phyloP scores from a whole-genome alignment of 37 sponge, comb jelly and placozoan species.

The Ianthella basta region DNA sequence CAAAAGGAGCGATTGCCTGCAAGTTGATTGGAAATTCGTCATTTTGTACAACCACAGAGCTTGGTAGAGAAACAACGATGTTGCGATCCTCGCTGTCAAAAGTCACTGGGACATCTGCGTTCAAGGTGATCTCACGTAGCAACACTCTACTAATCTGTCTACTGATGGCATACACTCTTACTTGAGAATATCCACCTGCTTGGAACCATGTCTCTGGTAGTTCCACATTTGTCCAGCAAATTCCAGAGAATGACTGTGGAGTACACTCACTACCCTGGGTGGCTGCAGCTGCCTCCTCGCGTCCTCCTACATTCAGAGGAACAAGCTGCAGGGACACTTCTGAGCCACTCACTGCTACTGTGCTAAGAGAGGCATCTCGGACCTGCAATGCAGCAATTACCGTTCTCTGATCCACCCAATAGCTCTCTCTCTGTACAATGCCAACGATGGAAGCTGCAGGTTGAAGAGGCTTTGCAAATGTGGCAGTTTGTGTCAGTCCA shows the following conservation, averaged over 20 bases:
- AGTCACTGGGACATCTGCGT: neutral
- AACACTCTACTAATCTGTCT: neutral
- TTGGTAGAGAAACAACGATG: conserved; percentile 43
- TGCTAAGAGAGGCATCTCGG: conserved; percentile 8
- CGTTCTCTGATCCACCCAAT: neutral
- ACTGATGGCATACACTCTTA: conserved; percentile 29
- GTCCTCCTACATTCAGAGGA: neutral
- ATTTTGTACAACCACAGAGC: conserved; percentile 14
- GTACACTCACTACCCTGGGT: neutral
- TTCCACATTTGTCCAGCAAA: conserved; percentile 24
- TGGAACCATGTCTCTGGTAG: conserved; percentile 68
- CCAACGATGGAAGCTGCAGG: neutral
- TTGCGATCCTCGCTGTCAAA: neutral
- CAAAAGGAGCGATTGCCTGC: neutral
- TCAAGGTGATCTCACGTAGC: neutral
- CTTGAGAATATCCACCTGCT: neutral
- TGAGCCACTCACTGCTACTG: conserved; percentile 13
- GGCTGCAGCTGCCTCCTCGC: neutral
- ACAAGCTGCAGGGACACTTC: conserved; percentile 12
- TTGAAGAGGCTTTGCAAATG: conserved; percentile 14
- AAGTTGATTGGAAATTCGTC: conserved; percentile 37
- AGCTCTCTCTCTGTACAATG: neutral
- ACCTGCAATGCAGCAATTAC: neutral
- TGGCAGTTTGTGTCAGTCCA: neutral
- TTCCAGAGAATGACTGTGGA: conserved; percentile 20